A percentile compares a stretch with the other conserved stretches of the same genome.
phyloP scores from a whole-genome alignment of 2,888 invertebrate species.

The Sarcophaga rosellei region DNA sequence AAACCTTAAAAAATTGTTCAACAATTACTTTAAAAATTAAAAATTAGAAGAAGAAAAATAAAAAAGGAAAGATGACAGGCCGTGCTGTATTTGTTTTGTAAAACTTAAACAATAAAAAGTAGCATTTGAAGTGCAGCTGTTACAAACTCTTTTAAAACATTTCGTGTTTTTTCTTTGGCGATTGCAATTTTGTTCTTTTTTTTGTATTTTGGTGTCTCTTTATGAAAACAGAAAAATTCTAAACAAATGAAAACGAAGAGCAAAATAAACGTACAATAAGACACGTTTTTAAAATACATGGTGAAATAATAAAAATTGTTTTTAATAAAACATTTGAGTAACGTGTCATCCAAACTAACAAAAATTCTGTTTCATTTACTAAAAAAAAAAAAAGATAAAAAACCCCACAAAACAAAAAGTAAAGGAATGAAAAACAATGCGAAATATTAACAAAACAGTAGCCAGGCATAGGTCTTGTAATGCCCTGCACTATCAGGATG shows the following conservation, averaged over 20 bases:
- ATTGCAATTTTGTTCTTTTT: constrained; percentile 42
- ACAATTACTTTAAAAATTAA: background rate
- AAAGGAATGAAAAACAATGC: background rate
- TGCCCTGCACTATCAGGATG: too few species aligned
- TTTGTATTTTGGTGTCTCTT: background rate
- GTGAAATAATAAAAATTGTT: constrained; percentile 66
- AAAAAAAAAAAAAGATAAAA: background rate
- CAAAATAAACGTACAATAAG: constrained; percentile 56
- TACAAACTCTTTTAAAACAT: constrained; percentile 57
- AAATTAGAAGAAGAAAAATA: background rate
- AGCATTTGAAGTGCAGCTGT: constrained; percentile 66
- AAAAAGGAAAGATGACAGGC: constrained; percentile 18
- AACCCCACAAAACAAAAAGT: too few species aligned
- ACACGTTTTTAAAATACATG: constrained; percentile 64
- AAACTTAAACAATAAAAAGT: constrained; percentile 10
- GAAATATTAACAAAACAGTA: background rate
- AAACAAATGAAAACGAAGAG: constrained; percentile 44
- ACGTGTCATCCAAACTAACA: constrained; percentile 65
- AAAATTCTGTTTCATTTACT: background rate
- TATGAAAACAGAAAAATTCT: constrained; percentile 10
- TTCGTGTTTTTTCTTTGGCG: constrained; percentile 36
- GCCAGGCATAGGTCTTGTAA: background rate
- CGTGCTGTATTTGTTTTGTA: constrained; percentile 30
- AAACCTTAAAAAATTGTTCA: background rate
- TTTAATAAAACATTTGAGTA: constrained; percentile 69